Evolutionary conservation across 2,113 vertebrate genomes (phyloP).

Genomic region (Scomber scombrus): DNA sequence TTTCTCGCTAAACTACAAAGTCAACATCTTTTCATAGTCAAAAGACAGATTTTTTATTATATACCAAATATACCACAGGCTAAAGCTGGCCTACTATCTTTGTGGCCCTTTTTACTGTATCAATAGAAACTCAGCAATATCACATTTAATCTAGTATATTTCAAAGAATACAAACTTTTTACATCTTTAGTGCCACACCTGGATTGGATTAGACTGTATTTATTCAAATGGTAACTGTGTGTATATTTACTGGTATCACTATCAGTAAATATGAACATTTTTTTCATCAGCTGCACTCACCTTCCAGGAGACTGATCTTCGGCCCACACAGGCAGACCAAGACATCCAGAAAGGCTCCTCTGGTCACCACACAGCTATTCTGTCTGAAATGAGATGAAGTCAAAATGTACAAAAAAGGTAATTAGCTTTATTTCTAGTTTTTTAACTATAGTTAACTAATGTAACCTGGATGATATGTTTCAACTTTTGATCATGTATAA

Average conservation of each 20-base stretch:
- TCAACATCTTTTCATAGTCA: too few species aligned
- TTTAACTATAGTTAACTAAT: background rate
- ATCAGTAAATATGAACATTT: background rate
- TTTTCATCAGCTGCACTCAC: slow-evolving; percentile 64
- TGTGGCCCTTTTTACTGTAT: too few species aligned
- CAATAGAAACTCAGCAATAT: too few species aligned
- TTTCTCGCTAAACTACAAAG: too few species aligned
- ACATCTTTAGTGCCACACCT: too few species aligned
- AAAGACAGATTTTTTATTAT: too few species aligned
- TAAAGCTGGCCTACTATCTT: too few species aligned
- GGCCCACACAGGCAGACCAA: slow-evolving; percentile 84
- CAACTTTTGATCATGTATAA: slow-evolving; percentile 6
- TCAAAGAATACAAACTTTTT: too few species aligned
- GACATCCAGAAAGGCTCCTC: slow-evolving; percentile 91
- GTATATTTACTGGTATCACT: background rate
- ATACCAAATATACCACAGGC: too few species aligned
- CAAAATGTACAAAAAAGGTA: background rate
- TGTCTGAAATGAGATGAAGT: slow-evolving; percentile 75
- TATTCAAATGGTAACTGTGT: background rate
- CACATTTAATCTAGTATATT: too few species aligned
- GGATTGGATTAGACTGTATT: background rate
- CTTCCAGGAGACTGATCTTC: slow-evolving; percentile 57
- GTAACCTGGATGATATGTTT: background rate
- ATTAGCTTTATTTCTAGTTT: background rate
- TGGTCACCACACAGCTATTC: slow-evolving; percentile 93